Percentiles rank a stretch among this genome's conserved stretches.
Evolutionary conservation across 1,140 invertebrate species (phyloP).

Genomic region (Drosophila gunungcola): DNA sequence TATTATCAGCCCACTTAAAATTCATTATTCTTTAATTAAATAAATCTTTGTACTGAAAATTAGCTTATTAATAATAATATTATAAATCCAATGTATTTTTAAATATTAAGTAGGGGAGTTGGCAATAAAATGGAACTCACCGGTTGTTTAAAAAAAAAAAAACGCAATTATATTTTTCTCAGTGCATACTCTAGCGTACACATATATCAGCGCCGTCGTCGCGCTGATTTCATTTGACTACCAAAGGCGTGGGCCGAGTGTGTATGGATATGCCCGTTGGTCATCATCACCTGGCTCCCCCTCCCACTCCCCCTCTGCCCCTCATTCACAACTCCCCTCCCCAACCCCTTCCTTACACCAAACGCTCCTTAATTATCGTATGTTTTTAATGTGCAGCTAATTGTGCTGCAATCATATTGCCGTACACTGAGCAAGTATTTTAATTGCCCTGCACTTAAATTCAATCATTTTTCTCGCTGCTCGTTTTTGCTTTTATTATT

Average conservation of each 20-base stretch:
- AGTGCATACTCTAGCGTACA: constrained; percentile 17
- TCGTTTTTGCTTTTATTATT: constrained; percentile 21
- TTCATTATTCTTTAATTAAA: no score
- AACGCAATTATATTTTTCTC: neutral
- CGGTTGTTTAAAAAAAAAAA: no score
- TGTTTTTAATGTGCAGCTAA: constrained; percentile 84
- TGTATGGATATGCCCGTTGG: constrained; percentile 65
- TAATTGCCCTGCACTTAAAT: constrained; percentile 69
- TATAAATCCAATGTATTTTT: no score
- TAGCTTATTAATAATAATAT: no score
- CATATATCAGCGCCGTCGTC: constrained; percentile 75
- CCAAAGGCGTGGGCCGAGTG: constrained; percentile 54
- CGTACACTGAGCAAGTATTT: constrained; percentile 71
- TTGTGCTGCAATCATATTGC: constrained; percentile 79
- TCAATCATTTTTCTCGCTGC: constrained; percentile 52
- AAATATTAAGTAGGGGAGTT: no score
- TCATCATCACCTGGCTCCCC: constrained; percentile 56
- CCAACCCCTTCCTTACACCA: constrained; percentile 5
- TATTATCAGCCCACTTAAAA: no score
- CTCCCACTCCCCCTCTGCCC: neutral
- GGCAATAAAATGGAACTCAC: no score
- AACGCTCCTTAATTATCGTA: constrained; percentile 79
- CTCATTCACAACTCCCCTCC: neutral
- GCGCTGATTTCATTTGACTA: constrained; percentile 80
- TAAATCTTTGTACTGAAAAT: no score